Base-by-base conservation (phyloP, 2,113 vertebrate genomes). In the Dicentrarchus labrax region DNA sequence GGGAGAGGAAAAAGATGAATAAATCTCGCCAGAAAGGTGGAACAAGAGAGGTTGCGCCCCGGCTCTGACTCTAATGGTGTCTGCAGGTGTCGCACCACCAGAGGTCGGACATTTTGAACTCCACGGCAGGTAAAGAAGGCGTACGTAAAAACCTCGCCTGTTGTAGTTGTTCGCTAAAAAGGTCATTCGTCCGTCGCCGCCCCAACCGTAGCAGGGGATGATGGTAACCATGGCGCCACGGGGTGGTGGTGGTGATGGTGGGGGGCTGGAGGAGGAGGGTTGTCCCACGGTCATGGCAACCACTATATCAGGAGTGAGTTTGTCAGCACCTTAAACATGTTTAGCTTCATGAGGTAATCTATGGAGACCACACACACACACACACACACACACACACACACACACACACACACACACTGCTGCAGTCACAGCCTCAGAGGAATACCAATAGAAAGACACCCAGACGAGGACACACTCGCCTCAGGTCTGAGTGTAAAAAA, bases 341-440 rank as follows among this genome's bases (percentile, higher is more conserved):
- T 1, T 11, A 30, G 17, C 10, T 11, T 48, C 48, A 15, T 76
- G 76, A 88, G 66, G 68, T 82, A 2, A 67, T 65, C 47, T 38
- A 59, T 54, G 61, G 21, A 53, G 72, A 24, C 43, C 80, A 61
- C 60, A 73, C 72, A 54, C 79, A 66, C 74, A 71, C 57, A 51
- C 65, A 84, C 80, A 70, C 78, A 73, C 70, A 72, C 82, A 86
- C 83, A 84, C 74, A 72, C 61, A 71, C 74, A 71, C 57, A 51
- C 65, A 84, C 80, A 70, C 78, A 73, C 70, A 72, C 82, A 86
- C 83, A 84, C 74, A 72, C 61, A 71, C 45, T 85, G 84, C 89
- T 90, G 91, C 91, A 93, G 85, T 83, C 89, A 85, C 51, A 76
- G 76, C 82, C 91, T 85, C 84, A 83, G 87, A 91, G 91, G 92